Percentiles rank a stretch among this genome's conserved stretches.
phyloP scores from a whole-genome alignment of 2,797 vertebrate species.

The Phataginus tetradactyla region DNA sequence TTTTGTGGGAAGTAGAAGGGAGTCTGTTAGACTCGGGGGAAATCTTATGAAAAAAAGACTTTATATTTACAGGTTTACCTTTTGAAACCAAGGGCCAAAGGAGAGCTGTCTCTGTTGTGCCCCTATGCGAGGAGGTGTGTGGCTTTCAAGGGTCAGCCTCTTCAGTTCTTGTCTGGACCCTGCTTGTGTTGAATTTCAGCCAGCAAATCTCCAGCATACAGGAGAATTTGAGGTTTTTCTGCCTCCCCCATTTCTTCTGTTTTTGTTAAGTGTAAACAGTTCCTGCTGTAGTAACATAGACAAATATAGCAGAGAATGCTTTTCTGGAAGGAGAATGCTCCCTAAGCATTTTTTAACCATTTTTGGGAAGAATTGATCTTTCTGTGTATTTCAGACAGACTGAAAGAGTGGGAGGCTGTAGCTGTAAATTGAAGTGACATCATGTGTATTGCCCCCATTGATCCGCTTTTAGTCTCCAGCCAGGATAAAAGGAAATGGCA shows the following conservation, averaged over 20 bases:
- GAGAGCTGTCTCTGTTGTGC: background rate
- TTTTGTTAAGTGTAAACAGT: slow-evolving; percentile 88
- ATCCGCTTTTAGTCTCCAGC: slow-evolving; percentile 88
- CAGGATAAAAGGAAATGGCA: slow-evolving; percentile 91
- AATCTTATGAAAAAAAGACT: slow-evolving; percentile 68
- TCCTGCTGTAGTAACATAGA: slow-evolving; percentile 88
- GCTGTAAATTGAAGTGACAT: slow-evolving; percentile 90
- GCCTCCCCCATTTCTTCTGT: slow-evolving; percentile 76
- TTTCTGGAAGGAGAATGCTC: slow-evolving; percentile 88
- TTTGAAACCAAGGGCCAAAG: slow-evolving; percentile 33
- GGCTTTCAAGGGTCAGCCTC: slow-evolving; percentile 76
- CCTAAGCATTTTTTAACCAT: slow-evolving; percentile 91
- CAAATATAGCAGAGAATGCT: slow-evolving; percentile 91
- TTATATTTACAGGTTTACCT: slow-evolving; percentile 20
- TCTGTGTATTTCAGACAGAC: slow-evolving; percentile 82
- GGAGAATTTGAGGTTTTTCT: slow-evolving; percentile 74
- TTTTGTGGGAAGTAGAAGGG: slow-evolving; percentile 47
- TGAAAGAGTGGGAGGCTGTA: slow-evolving; percentile 69
- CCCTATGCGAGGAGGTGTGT: slow-evolving; percentile 56
- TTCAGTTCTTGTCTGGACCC: slow-evolving; percentile 74
- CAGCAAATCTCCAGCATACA: slow-evolving; percentile 82
- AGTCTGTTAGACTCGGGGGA: slow-evolving; percentile 64
- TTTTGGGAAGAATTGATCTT: slow-evolving; percentile 92
- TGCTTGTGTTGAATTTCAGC: slow-evolving; percentile 84
- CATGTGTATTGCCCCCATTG: slow-evolving; percentile 89